Evolutionary conservation across 1,140 invertebrate genomes (phyloP).

Genomic region (Matsumurasca onukii): DNA sequence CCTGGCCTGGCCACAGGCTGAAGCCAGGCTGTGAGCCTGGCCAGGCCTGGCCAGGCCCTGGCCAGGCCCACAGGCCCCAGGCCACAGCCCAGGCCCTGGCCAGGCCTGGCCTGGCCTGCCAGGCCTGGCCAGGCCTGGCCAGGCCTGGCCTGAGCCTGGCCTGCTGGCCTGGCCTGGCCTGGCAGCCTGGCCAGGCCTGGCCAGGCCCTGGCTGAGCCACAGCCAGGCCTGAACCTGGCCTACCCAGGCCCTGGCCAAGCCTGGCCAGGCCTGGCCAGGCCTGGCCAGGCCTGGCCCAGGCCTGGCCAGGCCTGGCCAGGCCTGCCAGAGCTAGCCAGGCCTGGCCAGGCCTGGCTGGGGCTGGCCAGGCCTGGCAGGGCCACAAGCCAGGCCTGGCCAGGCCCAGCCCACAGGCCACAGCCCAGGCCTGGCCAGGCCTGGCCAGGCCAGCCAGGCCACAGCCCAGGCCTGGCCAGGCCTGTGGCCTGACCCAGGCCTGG

Average conservation of each 20-base stretch:
- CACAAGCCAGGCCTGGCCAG: not conserved
- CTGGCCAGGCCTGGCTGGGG: not conserved
- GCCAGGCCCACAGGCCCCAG: too few relatives aligned
- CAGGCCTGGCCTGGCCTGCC: not conserved
- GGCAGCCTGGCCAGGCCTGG: not conserved
- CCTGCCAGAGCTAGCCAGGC: not conserved
- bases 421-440: too few relatives aligned
- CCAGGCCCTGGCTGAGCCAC: too few relatives aligned
- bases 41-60: not conserved
- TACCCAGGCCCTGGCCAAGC: too few relatives aligned
- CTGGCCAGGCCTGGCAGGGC: not conserved
- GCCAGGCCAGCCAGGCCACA: too few relatives aligned
- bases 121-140: conserved; percentile 3
- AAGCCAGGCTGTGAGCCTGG: not conserved
- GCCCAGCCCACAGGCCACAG: not conserved
- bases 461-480: not conserved
- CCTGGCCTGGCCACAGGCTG: not conserved
- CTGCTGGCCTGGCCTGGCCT: not conserved
- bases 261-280: not conserved
- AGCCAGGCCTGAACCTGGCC: too few relatives aligned
- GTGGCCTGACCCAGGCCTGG: not conserved
- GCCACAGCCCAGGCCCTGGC: not conserved
- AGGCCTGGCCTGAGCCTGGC: too few relatives aligned
- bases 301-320: conserved; percentile 3
- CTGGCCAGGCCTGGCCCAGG: not conserved